Conservation (phyloP, 2,888 invertebrate genomes). For the Chymomyza amoena region DNA sequence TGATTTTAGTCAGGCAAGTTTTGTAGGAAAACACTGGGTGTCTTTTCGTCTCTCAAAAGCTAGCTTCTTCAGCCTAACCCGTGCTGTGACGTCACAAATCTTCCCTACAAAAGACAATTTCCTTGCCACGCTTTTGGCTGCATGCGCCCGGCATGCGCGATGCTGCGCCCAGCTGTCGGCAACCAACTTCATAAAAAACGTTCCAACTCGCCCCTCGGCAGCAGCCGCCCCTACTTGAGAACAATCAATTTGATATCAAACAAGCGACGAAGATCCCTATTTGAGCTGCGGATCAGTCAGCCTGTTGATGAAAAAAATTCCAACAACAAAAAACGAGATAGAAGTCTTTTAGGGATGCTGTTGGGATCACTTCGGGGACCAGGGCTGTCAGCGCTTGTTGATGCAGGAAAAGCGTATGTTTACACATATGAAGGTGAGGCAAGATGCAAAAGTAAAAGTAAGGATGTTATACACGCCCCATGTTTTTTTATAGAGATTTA, state of each 20-base stretch:
- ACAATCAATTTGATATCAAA: conserved; percentile 65
- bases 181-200: not conserved
- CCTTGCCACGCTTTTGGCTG: conserved; percentile 15
- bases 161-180: conserved; percentile 30
- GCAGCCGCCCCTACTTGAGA: conserved; percentile 9
- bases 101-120: not conserved
- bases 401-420: conserved; percentile 28
- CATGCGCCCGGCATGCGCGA: conserved; percentile 51
- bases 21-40: too few relatives aligned
- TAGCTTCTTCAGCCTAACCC: not conserved
- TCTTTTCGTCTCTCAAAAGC: too few relatives aligned
- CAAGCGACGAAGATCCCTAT: conserved; percentile 11
- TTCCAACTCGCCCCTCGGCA: not conserved
- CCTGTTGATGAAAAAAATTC: conserved; percentile 48
- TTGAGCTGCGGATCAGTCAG: conserved; percentile 14
- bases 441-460: conserved; percentile 23
- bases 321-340: not conserved
- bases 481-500: not conserved
- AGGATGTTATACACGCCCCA: conserved; percentile 33
- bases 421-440: conserved; percentile 26
- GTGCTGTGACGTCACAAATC: not conserved
- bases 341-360: conserved; percentile 51
- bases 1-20: too few relatives aligned
- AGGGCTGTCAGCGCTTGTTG: conserved; percentile 27
- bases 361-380: not conserved